Percentiles rank a stretch among this genome's conserved stretches.
phyloP scores from a whole-genome alignment of 2,888 invertebrate species.

The Phragmatobia fuliginosa region DNA sequence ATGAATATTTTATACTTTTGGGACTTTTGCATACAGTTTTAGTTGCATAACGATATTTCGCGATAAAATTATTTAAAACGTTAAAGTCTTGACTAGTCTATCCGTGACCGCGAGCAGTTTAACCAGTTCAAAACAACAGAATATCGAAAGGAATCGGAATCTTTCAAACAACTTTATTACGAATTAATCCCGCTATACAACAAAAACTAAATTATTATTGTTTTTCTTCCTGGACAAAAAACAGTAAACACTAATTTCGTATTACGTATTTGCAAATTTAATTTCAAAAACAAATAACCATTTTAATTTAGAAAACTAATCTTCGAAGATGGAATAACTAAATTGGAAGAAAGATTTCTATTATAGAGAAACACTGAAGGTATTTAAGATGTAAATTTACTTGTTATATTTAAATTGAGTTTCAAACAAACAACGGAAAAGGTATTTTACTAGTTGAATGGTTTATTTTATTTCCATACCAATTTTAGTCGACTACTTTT shows the following conservation, averaged over 20 bases:
- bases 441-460: neutral
- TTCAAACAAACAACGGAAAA: conserved; percentile 6
- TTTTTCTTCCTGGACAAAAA: too few species aligned
- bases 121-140: too few species aligned
- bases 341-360: neutral
- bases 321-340: neutral
- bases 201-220: too few species aligned
- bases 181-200: too few species aligned
- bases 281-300: neutral
- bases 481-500: conserved; percentile 22
- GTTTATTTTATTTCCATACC: conserved; percentile 24
- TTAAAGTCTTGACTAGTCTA: too few species aligned
- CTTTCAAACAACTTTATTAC: too few species aligned
- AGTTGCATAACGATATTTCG: too few species aligned
- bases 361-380: neutral
- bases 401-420: conserved; percentile 16
- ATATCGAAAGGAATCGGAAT: too few species aligned
- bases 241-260: neutral
- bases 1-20: too few species aligned
- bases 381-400: conserved; percentile 1
- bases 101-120: too few species aligned
- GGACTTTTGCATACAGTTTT: too few species aligned
- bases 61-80: too few species aligned
- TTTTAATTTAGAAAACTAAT: neutral
- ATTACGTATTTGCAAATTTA: neutral